Evolutionary conservation across 2,797 vertebrate species (phyloP).

Genomic region (Neostethus bicornis): DNA sequence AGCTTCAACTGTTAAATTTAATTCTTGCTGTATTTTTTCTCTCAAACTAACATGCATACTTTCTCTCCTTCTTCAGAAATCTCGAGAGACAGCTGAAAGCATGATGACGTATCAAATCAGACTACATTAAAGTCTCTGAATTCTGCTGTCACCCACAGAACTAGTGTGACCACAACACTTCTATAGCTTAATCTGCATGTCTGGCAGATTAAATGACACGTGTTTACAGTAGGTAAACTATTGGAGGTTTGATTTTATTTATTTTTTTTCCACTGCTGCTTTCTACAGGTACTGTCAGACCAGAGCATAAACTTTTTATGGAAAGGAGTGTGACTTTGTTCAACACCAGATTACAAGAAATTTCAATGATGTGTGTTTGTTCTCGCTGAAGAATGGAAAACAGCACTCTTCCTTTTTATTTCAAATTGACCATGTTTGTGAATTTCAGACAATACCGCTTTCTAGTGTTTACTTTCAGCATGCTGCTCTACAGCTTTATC

Average conservation of each 20-base stretch:
- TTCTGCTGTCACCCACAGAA: background rate
- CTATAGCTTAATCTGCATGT: background rate
- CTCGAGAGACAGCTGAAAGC: background rate
- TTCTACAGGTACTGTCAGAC: background rate
- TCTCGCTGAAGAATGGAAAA: conserved; percentile 44
- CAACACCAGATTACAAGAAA: background rate
- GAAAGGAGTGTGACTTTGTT: background rate
- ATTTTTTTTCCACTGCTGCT: background rate
- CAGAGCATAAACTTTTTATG: background rate
- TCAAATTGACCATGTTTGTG: conserved; percentile 55
- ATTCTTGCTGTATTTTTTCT: too few relatives aligned
- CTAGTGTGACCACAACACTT: background rate
- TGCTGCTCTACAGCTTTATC: conserved; percentile 51
- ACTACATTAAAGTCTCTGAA: background rate
- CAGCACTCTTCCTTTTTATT: conserved; percentile 26
- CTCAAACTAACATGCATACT: too few relatives aligned
- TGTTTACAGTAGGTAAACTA: background rate
- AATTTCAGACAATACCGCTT: conserved; percentile 41
- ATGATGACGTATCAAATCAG: background rate
- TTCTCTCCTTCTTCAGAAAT: too few relatives aligned
- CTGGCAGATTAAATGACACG: background rate
- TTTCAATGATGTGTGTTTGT: background rate
- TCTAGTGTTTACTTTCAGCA: conserved; percentile 35
- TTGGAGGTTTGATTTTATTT: background rate
- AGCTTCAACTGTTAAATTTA: too few relatives aligned